phyloP scores from a whole-genome alignment of 1,140 invertebrate species.

The Sinonovacula constricta region DNA sequence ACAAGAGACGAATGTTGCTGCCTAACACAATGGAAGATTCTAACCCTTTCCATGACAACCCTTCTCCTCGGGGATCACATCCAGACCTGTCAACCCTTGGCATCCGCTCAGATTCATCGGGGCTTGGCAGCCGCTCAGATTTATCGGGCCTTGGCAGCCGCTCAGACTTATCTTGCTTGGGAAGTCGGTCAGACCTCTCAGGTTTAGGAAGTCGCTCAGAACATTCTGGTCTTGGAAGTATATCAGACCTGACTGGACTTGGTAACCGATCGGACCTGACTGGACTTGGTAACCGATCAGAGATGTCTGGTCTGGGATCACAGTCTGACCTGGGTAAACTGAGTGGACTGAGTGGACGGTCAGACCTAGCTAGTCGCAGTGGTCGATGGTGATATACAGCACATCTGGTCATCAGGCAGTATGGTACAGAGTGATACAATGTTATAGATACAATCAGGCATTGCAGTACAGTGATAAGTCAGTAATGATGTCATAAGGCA shows the following conservation, averaged over 20 bases:
- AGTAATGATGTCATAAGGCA: neutral
- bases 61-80: constrained; percentile 36
- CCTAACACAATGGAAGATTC: constrained; percentile 37
- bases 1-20: constrained; percentile 67
- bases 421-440: neutral
- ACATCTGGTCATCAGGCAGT: neutral
- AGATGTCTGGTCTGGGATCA: too few relatives aligned
- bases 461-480: neutral
- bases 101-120: constrained; percentile 6
- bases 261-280: too few relatives aligned
- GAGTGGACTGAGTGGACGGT: constrained; percentile 21
- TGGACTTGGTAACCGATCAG: too few relatives aligned
- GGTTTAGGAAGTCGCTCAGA: too few relatives aligned
- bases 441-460: neutral
- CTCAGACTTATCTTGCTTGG: too few relatives aligned
- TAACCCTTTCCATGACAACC: constrained; percentile 38
- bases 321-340: neutral
- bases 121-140: constrained; percentile 26
- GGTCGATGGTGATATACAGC: constrained; percentile 76
- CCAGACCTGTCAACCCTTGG: too few relatives aligned
- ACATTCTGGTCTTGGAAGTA: too few relatives aligned
- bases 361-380: constrained; percentile 67
- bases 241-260: too few relatives aligned
- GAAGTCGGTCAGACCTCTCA: too few relatives aligned
- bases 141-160: constrained; percentile 1